phyloP scores from a whole-genome alignment of 2,888 invertebrate species.

The Anodontia alba region DNA sequence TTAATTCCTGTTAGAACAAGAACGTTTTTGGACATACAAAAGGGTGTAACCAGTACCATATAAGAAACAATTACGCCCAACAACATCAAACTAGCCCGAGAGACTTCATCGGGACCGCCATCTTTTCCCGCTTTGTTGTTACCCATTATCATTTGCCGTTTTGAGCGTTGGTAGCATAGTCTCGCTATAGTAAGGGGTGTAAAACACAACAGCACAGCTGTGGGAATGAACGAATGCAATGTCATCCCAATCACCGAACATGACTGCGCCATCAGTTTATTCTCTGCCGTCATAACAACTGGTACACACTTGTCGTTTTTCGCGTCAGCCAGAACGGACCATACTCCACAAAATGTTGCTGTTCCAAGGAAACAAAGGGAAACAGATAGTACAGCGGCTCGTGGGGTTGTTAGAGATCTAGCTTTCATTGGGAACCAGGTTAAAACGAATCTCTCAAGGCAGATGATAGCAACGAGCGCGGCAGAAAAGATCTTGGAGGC shows the following conservation, averaged over 20 bases:
- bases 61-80: background rate
- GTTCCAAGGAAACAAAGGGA: background rate
- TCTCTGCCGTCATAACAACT: background rate
- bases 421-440: background rate
- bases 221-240: background rate
- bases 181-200: background rate
- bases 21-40: background rate
- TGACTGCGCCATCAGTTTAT: background rate
- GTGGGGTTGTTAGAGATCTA: background rate
- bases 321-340: background rate
- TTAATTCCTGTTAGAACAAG: background rate
- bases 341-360: background rate
- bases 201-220: background rate
- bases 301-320: background rate
- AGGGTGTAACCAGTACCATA: background rate
- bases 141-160: background rate
- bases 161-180: background rate
- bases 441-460: background rate
- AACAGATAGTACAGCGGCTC: background rate
- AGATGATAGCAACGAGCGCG: background rate
- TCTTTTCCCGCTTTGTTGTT: background rate
- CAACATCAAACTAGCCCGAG: background rate
- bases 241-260: background rate
- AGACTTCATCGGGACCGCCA: background rate
- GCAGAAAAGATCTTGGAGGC: background rate